Conservation (phyloP, 2,888 invertebrate species). For the Encarsia formosa region DNA sequence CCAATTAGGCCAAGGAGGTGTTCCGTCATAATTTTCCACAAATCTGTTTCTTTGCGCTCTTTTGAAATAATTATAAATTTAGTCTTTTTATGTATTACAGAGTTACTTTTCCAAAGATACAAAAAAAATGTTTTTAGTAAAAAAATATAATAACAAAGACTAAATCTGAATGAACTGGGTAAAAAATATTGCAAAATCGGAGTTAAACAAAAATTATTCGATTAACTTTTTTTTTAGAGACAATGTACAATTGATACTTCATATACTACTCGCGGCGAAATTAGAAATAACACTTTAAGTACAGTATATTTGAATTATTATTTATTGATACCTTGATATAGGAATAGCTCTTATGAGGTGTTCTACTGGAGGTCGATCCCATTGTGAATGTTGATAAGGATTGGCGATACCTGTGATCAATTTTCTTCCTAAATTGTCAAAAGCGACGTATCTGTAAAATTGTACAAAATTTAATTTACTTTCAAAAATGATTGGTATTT, state of each 20-base stretch:
- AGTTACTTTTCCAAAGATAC: background rate
- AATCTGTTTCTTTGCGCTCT: conserved; percentile 12
- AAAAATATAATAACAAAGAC: too few relatives aligned
- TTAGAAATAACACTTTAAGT: too few relatives aligned
- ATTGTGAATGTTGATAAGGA: conserved; percentile 50
- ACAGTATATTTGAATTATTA: too few relatives aligned
- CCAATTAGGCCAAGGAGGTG: background rate
- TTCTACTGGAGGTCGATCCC: conserved; percentile 51
- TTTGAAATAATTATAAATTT: too few relatives aligned
- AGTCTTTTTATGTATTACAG: conserved; percentile 10
- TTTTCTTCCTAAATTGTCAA: conserved; percentile 76
- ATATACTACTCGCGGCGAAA: too few relatives aligned
- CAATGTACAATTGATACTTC: too few relatives aligned
- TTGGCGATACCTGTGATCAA: conserved; percentile 81
- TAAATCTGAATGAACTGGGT: too few relatives aligned
- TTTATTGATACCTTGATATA: conserved; percentile 29
- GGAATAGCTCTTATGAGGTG: conserved; percentile 31
- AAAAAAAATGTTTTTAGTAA: background rate
- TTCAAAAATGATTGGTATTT: too few relatives aligned
- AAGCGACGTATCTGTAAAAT: conserved; percentile 69
- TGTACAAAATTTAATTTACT: too few relatives aligned
- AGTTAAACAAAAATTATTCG: too few relatives aligned
- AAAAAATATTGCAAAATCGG: too few relatives aligned
- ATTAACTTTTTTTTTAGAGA: too few relatives aligned
- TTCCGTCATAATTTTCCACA: background rate